These are phyloP conservation scores for Dascyllus trimaculatus DNA, from an alignment of 2,113 vertebrate species.

Conservation along the genomic window DNA sequence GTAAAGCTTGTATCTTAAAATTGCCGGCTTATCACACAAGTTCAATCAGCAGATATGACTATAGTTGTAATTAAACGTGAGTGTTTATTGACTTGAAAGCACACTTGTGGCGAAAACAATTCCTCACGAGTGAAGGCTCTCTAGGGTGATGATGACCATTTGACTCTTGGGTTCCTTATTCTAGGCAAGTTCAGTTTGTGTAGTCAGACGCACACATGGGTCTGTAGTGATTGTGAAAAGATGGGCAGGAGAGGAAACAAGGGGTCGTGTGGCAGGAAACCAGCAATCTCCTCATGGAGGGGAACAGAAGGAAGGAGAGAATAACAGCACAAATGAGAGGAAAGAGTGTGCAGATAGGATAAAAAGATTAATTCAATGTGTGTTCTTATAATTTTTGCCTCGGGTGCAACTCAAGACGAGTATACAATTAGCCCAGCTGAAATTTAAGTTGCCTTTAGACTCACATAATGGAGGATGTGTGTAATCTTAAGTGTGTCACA, in stretches of 20 bases:
- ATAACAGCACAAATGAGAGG: constrained; percentile 29
- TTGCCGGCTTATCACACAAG: not conserved
- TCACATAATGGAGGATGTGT: not conserved
- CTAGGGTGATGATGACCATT: not conserved
- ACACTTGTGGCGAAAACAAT: not conserved
- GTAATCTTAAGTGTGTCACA: constrained; percentile 8
- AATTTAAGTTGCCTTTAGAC: not conserved
- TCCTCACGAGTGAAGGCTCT: not conserved
- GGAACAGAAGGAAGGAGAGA: constrained; percentile 38
- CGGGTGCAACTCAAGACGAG: not conserved
- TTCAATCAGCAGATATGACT: not conserved
- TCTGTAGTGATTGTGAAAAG: constrained; percentile 29
- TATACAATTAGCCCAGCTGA: not conserved
- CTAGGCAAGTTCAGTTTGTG: constrained; percentile 5
- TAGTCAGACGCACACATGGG: not conserved
- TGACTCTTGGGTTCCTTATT: not conserved
- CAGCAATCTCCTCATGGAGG: constrained; percentile 44
- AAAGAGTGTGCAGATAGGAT: constrained; percentile 48
- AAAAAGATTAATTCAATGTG: constrained; percentile 16
- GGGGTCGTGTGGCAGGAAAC: constrained; percentile 69
- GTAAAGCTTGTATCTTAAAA: not conserved
- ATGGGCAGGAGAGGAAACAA: constrained; percentile 53
- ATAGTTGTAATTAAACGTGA: not conserved
- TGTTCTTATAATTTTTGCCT: constrained; percentile 17
- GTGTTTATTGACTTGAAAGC: not conserved